A percentile compares a stretch with the other conserved stretches of the same genome.
phyloP scores from a whole-genome alignment of 1,140 invertebrate genomes.

The Temnothorax nylanderi region DNA sequence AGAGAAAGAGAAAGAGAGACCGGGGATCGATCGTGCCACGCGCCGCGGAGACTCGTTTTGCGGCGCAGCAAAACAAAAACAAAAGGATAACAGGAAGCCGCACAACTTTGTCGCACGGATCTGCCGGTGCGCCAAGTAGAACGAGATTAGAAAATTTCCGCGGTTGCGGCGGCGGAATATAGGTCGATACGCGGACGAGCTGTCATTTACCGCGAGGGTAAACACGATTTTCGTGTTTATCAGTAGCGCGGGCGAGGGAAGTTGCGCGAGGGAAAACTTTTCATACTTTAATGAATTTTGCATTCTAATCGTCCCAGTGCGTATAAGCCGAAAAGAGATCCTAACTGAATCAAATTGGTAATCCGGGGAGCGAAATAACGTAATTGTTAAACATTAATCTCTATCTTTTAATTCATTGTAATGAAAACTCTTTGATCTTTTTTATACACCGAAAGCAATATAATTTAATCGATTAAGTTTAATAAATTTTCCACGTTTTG shows the following conservation, averaged over 20 bases:
- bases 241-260: background rate
- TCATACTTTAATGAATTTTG: background rate
- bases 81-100: constrained; percentile 27
- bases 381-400: background rate
- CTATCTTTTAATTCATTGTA: background rate
- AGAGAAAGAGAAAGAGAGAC: background rate
- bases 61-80: constrained; percentile 11
- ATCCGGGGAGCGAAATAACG: background rate
- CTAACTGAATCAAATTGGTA: background rate
- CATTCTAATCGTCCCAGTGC: background rate
- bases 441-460: background rate
- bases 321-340: no score
- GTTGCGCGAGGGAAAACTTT: background rate
- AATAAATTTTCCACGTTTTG: background rate
- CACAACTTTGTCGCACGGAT: constrained; percentile 32
- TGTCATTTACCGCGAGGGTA: background rate
- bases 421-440: background rate
- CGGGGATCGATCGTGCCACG: constrained; percentile 39
- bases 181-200: background rate
- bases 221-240: constrained; percentile 5
- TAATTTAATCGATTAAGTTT: no score
- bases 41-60: constrained; percentile 1
- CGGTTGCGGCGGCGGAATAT: background rate
- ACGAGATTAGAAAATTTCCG: constrained; percentile 34
- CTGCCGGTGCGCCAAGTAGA: constrained; percentile 22